Base-by-base conservation (phyloP, 92 coral and sea anemone genomes). In the Umimayanthus chanpuru region DNA sequence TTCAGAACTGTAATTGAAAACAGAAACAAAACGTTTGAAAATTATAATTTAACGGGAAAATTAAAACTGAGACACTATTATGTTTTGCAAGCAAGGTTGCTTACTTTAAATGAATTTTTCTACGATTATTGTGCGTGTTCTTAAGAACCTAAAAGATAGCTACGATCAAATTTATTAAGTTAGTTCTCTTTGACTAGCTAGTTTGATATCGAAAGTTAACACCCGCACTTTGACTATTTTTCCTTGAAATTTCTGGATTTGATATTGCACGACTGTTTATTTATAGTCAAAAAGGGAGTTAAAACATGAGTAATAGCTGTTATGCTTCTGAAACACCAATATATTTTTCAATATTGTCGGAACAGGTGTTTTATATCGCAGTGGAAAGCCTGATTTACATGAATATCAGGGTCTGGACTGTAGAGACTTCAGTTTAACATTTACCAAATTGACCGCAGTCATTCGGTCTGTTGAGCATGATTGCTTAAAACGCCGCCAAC, bases 331-430 rank as follows among this genome's bases (percentile, higher is more conserved):
- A 75, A 36, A 43, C 49, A 75, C 49, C 16, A 6, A 38, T 39
- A 21, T 75, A 75, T 18, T 36, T 18, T 38, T 81, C 8, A 64
- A n/a, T 39, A 12, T 39, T 38, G 26, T 81, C 39, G 14, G 21
- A 40, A 12, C 86, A 81, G 87, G 87, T 68, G 87, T 18, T 83
- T 83, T 53, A 68, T 14, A 43, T 47, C 43, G 78, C 23, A 83
- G 36, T 44, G 56, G 44, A 68, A 2, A 70, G 14, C n/a, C 43
- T 82, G 11, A 81, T 81, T 64, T 81, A 39, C 58, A 39, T 23
- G 50, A 65, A 47, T 80, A 30, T 12, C 70, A 0, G 20, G 5
- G 44, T 39, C 38, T 82, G 30, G 25, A 66, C 30, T 9, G 9
- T 78, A 50, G 26, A 21, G 85, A 20, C n/a, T 32, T 36, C 23